Base-by-base conservation (phyloP, 2,888 invertebrate genomes). In the Sesamia inferens region DNA sequence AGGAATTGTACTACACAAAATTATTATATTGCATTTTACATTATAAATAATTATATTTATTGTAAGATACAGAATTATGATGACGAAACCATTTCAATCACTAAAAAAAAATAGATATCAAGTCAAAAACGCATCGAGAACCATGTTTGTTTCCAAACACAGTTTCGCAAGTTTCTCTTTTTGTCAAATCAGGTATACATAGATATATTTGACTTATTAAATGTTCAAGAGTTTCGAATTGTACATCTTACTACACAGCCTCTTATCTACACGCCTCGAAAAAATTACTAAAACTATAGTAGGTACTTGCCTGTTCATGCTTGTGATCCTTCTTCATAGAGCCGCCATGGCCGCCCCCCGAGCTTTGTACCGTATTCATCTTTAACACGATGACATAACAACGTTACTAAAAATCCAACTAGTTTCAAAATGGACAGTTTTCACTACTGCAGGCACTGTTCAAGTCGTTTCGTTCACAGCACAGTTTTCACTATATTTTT, bases 321-420 rank as follows among this genome's bases (percentile, higher is more conserved):
- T 97, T 96, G 76, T 95, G 95, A 76, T 97, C 97, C 92, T 97
- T 97, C 86, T 96, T 96, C 92, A 96, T 94, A 79, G 96, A 95
- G 42, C 97, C 96, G 0, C 97, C 97, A 85, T 97, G 96, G 47
- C 97, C 97, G 0, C 96, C 96, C 13, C 97, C 97, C 0, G 97
- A 95, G 86, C 97, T 97, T 90, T 97, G 97, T 59, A 97, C 97
- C 4, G 97, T 97, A 89, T 97, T 97, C 97, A 97, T 97, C 68
- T 92, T 11, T 71, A 78, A 79, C 85, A 76, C 81, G 59, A 22
- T 31, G 31, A 47, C 74, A 84, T 80, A 78, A 84, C 81, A 75
- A 76, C 68, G 80, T 79, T 82, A 84, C 63, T 44, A 73, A 68
- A 77, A 83, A 82, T 76, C 68, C 85, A 48, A 80, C 91, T 90